Percentiles rank a stretch among this genome's conserved stretches.
Evolutionary conservation across 1,140 invertebrate species (phyloP).

Genomic region (Drosophila nikananu): DNA sequence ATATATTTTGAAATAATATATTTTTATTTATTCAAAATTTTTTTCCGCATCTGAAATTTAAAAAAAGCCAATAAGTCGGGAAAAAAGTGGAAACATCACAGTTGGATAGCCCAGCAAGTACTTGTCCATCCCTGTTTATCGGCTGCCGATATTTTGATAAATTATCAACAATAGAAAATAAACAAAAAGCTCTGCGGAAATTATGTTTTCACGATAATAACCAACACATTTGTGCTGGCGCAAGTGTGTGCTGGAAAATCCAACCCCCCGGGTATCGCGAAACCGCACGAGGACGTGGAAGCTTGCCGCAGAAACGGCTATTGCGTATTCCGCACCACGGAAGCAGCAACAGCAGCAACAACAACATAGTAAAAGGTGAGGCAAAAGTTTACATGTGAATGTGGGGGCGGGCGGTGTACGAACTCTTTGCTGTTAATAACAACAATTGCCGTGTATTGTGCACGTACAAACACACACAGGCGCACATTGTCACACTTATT

Average conservation of each 20-base stretch:
- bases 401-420: slow-evolving; percentile 39
- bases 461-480: slow-evolving; percentile 15
- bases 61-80: too few species aligned
- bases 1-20: too few species aligned
- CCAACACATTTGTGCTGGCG: slow-evolving; percentile 71
- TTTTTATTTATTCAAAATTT: too few species aligned
- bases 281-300: slow-evolving; percentile 27
- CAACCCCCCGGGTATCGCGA: slow-evolving; percentile 16
- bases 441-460: slow-evolving; percentile 73
- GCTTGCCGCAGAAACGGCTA: slow-evolving; percentile 40
- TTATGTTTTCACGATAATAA: slow-evolving; percentile 59
- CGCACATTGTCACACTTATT: slow-evolving; percentile 46
- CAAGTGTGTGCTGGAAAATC: slow-evolving; percentile 46
- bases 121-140: too few species aligned
- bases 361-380: slow-evolving; percentile 63
- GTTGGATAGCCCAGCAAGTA: too few species aligned
- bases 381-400: slow-evolving; percentile 59
- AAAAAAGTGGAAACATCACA: too few species aligned
- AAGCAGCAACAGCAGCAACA: slow-evolving; percentile 45
- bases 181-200: slow-evolving; percentile 67
- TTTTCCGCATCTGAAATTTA: too few species aligned
- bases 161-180: slow-evolving; percentile 68
- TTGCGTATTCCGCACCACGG: slow-evolving; percentile 68
- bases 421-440: slow-evolving; percentile 63
- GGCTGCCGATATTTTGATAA: too few species aligned